These are phyloP conservation scores for Oreochromis niloticus DNA, from an alignment of 2,113 vertebrate species.

Conservation along the genomic window DNA sequence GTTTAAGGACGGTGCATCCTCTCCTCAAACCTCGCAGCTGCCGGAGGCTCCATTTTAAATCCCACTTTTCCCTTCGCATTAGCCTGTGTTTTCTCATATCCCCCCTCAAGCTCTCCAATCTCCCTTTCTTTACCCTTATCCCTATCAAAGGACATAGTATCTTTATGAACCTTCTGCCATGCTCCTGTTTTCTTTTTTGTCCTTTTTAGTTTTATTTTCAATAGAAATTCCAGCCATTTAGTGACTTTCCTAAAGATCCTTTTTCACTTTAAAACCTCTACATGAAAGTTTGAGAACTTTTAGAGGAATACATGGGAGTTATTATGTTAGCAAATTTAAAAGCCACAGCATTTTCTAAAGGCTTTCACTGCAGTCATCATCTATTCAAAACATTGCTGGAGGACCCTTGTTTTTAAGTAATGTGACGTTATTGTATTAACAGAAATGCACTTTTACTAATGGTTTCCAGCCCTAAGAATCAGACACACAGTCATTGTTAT, in stretches of 20 bases:
- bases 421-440: not conserved
- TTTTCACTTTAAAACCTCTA: not conserved
- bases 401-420: not conserved
- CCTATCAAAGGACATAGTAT: not conserved
- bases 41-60: conserved; percentile 15
- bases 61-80: conserved; percentile 6
- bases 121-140: not conserved
- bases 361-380: not conserved
- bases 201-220: not conserved
- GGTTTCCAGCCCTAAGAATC: not conserved
- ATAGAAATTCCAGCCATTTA: not conserved
- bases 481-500: not conserved
- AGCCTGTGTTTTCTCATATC: conserved; percentile 38
- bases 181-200: not conserved
- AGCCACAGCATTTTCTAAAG: not conserved
- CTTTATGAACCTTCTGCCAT: not conserved
- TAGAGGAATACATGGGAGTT: not conserved
- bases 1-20: not conserved
- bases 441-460: not conserved
- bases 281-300: not conserved
- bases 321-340: not conserved
- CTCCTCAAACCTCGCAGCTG: conserved; percentile 23
- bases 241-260: not conserved
- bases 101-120: not conserved
- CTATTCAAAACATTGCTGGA: not conserved